These are phyloP conservation scores for Vanessa cardui DNA, from an alignment of 2,888 invertebrate species.

Conservation along the genomic window DNA sequence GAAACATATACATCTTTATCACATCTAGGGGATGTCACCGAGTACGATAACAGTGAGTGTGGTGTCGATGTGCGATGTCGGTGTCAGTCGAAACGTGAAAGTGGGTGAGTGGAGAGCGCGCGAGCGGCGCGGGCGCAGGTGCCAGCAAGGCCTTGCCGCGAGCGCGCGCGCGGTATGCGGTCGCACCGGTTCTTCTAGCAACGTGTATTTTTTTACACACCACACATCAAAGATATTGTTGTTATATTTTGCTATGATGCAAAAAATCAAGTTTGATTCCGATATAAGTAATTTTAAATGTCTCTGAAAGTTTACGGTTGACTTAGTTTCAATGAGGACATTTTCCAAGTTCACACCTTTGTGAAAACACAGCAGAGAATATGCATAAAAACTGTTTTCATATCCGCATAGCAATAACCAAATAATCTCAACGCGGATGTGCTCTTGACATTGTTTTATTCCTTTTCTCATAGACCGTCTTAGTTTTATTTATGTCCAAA, in stretches of 20 bases:
- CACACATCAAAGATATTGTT: conserved; percentile 80
- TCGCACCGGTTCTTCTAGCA: conserved; percentile 82
- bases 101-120: conserved; percentile 58
- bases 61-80: conserved; percentile 41
- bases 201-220: conserved; percentile 77
- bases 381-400: conserved; percentile 17
- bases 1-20: conserved; percentile 10
- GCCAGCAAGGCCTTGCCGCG: conserved; percentile 73
- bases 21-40: conserved; percentile 38
- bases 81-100: conserved; percentile 57
- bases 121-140: conserved; percentile 54
- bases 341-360: background rate
- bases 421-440: conserved; percentile 31
- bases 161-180: conserved; percentile 79
- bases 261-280: conserved; percentile 56
- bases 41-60: conserved; percentile 29
- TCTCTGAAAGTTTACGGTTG: conserved; percentile 1
- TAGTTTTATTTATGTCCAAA: conserved; percentile 1
- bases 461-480: conserved; percentile 20
- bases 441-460: conserved; percentile 28
- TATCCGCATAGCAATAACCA: conserved; percentile 33
- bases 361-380: background rate
- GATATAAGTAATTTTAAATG: conserved; percentile 18
- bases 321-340: conserved; percentile 1
- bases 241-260: conserved; percentile 77